A percentile compares a stretch with the other conserved stretches of the same genome.
Conservation (phyloP, 2,113 vertebrate species). For the Raja brachyura region DNA sequence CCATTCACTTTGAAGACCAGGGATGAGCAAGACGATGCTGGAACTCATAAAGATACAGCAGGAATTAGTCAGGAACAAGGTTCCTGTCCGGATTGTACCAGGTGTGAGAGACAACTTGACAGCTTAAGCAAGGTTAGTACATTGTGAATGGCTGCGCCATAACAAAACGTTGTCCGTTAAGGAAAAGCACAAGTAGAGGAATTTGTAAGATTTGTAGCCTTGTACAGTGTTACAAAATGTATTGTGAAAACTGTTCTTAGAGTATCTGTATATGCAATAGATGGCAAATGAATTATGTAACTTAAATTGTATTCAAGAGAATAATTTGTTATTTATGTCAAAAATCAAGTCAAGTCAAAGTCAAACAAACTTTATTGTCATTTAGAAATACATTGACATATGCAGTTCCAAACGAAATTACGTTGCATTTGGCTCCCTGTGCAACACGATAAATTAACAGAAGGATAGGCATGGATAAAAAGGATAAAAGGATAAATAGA, state of each 20-base stretch:
- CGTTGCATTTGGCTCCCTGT: too few relatives aligned
- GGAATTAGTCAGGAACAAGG: not conserved
- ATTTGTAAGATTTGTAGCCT: not conserved
- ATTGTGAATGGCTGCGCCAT: not conserved
- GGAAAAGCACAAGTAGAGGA: not conserved
- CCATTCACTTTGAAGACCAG: not conserved
- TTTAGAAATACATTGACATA: too few relatives aligned
- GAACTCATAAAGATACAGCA: not conserved
- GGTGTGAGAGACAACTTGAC: not conserved
- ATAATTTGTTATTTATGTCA: not conserved
- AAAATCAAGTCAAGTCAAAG: too few relatives aligned
- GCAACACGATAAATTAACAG: too few relatives aligned
- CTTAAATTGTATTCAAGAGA: not conserved
- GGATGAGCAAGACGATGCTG: not conserved
- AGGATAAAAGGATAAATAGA: too few relatives aligned
- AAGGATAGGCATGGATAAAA: too few relatives aligned
- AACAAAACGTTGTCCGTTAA: too few relatives aligned
- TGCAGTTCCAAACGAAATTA: too few relatives aligned
- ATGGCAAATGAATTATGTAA: not conserved
- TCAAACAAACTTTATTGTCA: too few relatives aligned
- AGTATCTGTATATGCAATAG: not conserved
- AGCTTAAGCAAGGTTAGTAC: not conserved
- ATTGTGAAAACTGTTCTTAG: not conserved
- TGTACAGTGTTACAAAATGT: not conserved
- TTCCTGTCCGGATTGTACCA: not conserved